A percentile compares a stretch with the other conserved stretches of the same genome.
Conservation (phyloP, 1,140 invertebrate genomes). For the Mactra quadrangularis region DNA sequence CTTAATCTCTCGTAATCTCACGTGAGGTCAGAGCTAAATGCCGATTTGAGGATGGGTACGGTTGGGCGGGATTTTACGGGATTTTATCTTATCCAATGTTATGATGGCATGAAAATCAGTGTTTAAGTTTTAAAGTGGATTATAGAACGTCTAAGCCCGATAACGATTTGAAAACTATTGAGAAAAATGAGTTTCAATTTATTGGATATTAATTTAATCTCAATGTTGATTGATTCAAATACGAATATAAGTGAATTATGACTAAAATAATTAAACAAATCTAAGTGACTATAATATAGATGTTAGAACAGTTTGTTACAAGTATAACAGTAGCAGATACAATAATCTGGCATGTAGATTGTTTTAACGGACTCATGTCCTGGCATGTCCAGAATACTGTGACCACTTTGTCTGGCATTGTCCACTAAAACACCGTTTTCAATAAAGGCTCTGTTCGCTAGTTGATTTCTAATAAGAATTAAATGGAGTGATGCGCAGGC, state of each 20-base stretch:
- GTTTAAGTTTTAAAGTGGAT: conserved; percentile 27
- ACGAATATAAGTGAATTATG: conserved; percentile 34
- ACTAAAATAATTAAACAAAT: not conserved
- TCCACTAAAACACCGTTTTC: too few species aligned
- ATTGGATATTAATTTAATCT: conserved; percentile 43
- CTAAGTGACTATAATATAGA: not conserved
- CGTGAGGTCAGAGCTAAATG: conserved; percentile 6
- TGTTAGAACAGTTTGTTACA: not conserved
- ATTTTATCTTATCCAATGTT: conserved; percentile 50
- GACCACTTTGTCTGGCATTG: too few species aligned
- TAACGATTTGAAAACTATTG: conserved; percentile 39
- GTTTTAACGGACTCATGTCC: too few species aligned
- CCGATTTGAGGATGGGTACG: conserved; percentile 16
- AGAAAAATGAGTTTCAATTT: conserved; percentile 53
- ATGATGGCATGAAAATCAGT: conserved; percentile 28
- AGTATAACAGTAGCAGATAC: not conserved
- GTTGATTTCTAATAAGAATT: too few species aligned
- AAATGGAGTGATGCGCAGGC: too few species aligned
- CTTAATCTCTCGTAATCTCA: conserved; percentile 47
- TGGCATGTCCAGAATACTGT: too few species aligned
- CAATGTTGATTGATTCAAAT: conserved; percentile 48
- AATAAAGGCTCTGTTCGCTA: too few species aligned
- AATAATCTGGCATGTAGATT: not conserved
- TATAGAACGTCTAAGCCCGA: conserved; percentile 29
- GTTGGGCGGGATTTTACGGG: conserved; percentile 51